These are phyloP conservation scores for Araneus ventricosus DNA, from an alignment of 1,140 invertebrate species.

Conservation along the genomic window DNA sequence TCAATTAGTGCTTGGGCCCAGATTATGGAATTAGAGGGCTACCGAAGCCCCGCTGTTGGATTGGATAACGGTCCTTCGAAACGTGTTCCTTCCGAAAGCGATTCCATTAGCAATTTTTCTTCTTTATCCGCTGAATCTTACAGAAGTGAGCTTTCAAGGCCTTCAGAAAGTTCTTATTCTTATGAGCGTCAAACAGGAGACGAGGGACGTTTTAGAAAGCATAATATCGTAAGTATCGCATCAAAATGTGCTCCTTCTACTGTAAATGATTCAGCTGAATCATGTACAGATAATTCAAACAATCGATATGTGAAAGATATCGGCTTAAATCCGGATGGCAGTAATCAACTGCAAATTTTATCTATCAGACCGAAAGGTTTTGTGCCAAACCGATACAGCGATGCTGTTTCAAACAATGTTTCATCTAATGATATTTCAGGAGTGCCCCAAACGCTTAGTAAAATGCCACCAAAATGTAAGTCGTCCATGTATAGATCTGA, in stretches of 20 bases:
- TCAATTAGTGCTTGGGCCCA: conserved; percentile 71
- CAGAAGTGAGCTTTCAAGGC: background rate
- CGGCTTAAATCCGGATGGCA: background rate
- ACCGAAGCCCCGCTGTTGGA: conserved; percentile 68
- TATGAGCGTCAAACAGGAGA: background rate
- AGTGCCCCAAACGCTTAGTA: background rate
- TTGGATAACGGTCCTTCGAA: conserved; percentile 50
- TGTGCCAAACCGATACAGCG: conserved; percentile 7
- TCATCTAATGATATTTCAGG: background rate
- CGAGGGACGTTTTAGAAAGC: background rate
- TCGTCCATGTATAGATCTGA: conserved; percentile 57
- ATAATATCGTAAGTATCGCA: background rate
- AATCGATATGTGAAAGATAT: background rate
- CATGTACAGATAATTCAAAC: background rate
- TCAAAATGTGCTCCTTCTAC: background rate
- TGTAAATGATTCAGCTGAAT: background rate
- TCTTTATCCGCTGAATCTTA: background rate
- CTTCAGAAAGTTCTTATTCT: background rate
- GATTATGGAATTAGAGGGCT: conserved; percentile 73
- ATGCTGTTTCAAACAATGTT: background rate
- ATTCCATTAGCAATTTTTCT: conserved; percentile 33
- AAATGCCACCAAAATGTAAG: background rate
- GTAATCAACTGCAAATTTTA: background rate
- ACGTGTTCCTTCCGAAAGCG: background rate
- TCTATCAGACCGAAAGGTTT: background rate